Evolutionary conservation across 2,888 invertebrate genomes (phyloP).

Genomic region (Tetrapedia diversipes): DNA sequence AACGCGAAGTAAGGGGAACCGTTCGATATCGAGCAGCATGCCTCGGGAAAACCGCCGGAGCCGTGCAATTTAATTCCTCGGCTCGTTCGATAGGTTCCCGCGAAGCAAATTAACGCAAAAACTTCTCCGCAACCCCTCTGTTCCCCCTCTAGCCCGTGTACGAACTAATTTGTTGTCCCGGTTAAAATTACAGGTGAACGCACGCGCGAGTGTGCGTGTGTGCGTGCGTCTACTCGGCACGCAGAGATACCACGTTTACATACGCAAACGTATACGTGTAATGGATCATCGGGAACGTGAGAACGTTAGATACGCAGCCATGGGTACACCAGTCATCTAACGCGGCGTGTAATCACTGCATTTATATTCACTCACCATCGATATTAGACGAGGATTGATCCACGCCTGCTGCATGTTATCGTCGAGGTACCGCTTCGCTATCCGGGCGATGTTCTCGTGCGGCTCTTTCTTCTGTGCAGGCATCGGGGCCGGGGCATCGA

Average conservation of each 20-base stretch:
- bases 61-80: conserved; percentile 38
- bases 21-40: neutral
- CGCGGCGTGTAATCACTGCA: conserved; percentile 63
- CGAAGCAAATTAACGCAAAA: conserved; percentile 40
- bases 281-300: conserved; percentile 45
- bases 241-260: too few species aligned
- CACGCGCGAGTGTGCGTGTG: too few species aligned
- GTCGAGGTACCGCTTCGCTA: conserved; percentile 84
- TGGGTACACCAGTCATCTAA: conserved; percentile 35
- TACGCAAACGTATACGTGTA: too few species aligned
- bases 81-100: neutral
- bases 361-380: conserved; percentile 83
- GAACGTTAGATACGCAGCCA: conserved; percentile 36
- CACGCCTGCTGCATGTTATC: conserved; percentile 85
- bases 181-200: conserved; percentile 51
- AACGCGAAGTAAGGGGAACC: neutral
- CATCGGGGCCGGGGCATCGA: conserved; percentile 73
- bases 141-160: too few species aligned
- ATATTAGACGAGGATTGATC: conserved; percentile 85
- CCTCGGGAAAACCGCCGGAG: neutral
- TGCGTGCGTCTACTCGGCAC: neutral
- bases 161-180: conserved; percentile 55
- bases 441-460: conserved; percentile 83
- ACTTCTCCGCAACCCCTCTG: conserved; percentile 36
- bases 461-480: conserved; percentile 77